Evolutionary conservation across 2,888 invertebrate genomes (phyloP), one percentile per base, ranked within the genome.

Genomic region (Philopedon plagiatum): DNA sequence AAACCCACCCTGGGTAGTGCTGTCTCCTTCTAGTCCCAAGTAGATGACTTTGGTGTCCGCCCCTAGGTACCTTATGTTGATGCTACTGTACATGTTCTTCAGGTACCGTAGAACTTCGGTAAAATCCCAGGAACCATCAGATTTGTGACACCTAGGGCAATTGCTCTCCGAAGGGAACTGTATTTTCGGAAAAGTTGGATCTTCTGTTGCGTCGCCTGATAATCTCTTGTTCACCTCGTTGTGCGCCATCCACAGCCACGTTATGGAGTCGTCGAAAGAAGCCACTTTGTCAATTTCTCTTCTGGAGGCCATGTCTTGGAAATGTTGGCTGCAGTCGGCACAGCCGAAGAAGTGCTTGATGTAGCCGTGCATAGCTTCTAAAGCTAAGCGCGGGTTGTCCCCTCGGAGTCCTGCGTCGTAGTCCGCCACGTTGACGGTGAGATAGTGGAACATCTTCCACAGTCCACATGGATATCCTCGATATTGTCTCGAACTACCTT

Each of bases 171-270:
- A 78, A 0, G 99, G 99, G 84, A 95, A 99, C 84, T 96, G 95
- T 68, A 93, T 87, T 86, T 99, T 99, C 0, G 94, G 96, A 85
- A 92, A 91, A 63, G 89, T 85, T 0, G 98, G 96, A 87, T 99
- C 99, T 85, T 98, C 98, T 0, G 96, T 94, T 2, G 86, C 76
- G 84, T 97, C 96, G 0, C 95, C 94, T 19, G 94, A 89, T 23
- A 99, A 87, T 77, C 98, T 90, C 76, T 91, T 87, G 84, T 99
- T 99, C 0, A 96, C 98, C 85, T 92, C 91, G 84, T 99, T 99
- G 83, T 99, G 98, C 0, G 95, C 94, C 79, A 89, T 89, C 98
- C 98, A 99, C 21, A 99, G 86, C 97, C 98, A 99, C 41, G 98
- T 85, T 0, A 98, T 90, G 13, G 92, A 91, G 72, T 95, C 93